Percentiles rank a stretch among this genome's conserved stretches.
Conservation (phyloP, 2,797 vertebrate genomes). For the Coccyzus lansbergi region DNA sequence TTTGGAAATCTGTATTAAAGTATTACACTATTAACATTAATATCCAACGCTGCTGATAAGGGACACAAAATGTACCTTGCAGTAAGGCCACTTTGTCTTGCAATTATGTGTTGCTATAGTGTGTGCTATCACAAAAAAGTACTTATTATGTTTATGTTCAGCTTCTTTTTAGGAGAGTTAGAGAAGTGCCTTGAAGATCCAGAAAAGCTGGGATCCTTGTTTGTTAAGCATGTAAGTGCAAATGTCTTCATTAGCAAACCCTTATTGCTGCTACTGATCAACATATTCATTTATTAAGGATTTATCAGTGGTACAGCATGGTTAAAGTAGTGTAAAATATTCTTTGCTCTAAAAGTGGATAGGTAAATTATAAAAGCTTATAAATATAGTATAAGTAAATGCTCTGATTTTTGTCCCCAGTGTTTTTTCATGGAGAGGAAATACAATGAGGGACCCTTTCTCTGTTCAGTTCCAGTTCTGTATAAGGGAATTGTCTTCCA, state of each 20-base stretch:
- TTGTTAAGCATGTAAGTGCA: slow-evolving; percentile 92
- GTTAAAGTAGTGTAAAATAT: background rate
- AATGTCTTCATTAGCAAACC: background rate
- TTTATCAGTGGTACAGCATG: background rate
- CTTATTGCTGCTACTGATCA: background rate
- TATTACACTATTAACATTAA: background rate
- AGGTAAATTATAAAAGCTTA: background rate
- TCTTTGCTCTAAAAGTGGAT: background rate
- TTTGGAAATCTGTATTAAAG: background rate
- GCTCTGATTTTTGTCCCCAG: background rate
- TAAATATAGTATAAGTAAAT: background rate
- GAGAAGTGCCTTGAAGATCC: slow-evolving; percentile 99
- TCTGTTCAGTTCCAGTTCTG: background rate
- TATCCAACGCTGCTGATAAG: background rate
- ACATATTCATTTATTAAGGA: background rate
- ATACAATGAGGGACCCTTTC: background rate
- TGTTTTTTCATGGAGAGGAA: background rate
- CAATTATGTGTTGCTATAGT: background rate
- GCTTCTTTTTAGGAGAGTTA: slow-evolving; percentile 95
- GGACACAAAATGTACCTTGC: background rate
- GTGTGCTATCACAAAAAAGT: background rate
- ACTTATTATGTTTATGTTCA: slow-evolving; percentile 64
- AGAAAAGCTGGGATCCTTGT: slow-evolving; percentile 92
- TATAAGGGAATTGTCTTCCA: background rate
- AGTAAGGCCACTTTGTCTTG: background rate